Percentiles rank a stretch among this genome's conserved stretches.
Conservation (phyloP, 2,888 invertebrate genomes). For the Erebia epiphron region DNA sequence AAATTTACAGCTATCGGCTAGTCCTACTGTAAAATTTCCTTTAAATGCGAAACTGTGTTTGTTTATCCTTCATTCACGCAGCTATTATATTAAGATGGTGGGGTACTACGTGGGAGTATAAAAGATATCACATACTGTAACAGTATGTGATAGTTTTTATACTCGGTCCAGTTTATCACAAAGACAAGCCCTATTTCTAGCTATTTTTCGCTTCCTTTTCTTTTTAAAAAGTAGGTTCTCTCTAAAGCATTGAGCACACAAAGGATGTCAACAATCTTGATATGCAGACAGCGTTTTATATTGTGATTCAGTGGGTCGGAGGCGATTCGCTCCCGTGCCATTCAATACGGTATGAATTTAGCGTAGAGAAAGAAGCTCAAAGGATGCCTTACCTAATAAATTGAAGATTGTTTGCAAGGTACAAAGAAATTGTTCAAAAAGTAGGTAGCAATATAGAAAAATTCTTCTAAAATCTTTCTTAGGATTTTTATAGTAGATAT, state of each 20-base stretch:
- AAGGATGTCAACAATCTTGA: constrained; percentile 35
- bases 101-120: too few species aligned
- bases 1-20: too few species aligned
- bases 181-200: neutral
- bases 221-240: constrained; percentile 12
- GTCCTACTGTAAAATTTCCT: too few species aligned
- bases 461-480: neutral
- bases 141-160: too few species aligned
- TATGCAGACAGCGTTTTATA: constrained; percentile 35
- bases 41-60: too few species aligned
- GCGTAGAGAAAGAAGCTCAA: constrained; percentile 13
- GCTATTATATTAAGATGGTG: too few species aligned
- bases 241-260: constrained; percentile 23
- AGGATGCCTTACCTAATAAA: neutral
- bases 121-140: too few species aligned
- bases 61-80: too few species aligned
- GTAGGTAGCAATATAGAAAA: neutral
- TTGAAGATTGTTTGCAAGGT: neutral
- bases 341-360: constrained; percentile 14
- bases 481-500: too few species aligned
- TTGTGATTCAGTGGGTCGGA: constrained; percentile 31
- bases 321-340: neutral
- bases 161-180: too few species aligned
- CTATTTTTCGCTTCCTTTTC: constrained; percentile 3
- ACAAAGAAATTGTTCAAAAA: constrained; percentile 2